phyloP scores from a whole-genome alignment of 1,140 invertebrate species.

The Aradophagus sp. region DNA sequence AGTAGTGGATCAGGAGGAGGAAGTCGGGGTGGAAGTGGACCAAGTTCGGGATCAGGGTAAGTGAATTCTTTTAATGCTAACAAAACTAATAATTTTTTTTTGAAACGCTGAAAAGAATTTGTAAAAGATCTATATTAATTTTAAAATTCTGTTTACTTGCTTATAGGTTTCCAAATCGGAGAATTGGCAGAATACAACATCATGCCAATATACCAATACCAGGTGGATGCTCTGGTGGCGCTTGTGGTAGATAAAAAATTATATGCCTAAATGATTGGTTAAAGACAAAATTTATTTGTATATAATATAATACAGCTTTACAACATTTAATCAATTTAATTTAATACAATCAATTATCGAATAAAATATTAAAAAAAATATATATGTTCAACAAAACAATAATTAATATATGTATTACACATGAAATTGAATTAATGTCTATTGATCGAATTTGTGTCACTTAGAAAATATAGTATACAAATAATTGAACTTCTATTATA shows the following conservation, averaged over 20 bases:
- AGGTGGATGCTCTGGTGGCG: constrained; percentile 37
- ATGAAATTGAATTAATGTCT: no score
- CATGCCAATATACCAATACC: constrained; percentile 15
- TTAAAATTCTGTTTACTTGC: no score
- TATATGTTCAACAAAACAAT: no score
- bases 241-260: constrained; percentile 37
- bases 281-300: constrained; percentile 5
- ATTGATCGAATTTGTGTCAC: constrained; percentile 1
- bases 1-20: constrained; percentile 8
- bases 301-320: constrained; percentile 9
- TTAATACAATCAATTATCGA: no score
- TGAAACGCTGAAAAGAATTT: no score
- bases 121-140: no score
- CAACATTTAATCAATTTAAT: no score
- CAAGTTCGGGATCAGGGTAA: constrained; percentile 17
- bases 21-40: constrained; percentile 10
- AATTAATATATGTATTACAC: no score
- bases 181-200: constrained; percentile 45
- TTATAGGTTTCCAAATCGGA: constrained; percentile 43
- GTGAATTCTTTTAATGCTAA: constrained; percentile 7
- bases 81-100: constrained; percentile 13
- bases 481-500: no score
- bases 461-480: constrained; percentile 1
- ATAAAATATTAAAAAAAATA: no score
- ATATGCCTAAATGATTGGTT: not conserved